Evolutionary conservation across 2,888 invertebrate genomes (phyloP).

Genomic region (Anorthoa munda): DNA sequence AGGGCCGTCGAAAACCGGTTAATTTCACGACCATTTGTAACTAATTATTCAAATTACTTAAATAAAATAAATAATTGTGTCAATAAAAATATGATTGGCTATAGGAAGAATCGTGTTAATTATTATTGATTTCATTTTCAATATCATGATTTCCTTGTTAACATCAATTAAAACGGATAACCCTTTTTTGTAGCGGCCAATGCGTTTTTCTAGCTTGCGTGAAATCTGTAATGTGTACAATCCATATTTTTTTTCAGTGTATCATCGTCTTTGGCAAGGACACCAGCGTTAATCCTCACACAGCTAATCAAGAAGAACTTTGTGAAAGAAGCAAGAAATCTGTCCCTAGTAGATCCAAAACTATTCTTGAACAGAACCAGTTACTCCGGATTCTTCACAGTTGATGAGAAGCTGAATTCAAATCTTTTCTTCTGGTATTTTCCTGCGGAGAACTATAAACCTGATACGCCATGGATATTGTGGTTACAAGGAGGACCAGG

Average conservation of each 20-base stretch:
- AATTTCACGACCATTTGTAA: constrained; percentile 24
- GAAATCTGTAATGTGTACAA: constrained; percentile 41
- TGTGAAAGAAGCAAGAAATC: constrained; percentile 74
- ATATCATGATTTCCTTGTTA: constrained; percentile 1
- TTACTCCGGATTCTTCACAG: constrained; percentile 91
- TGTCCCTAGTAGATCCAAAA: constrained; percentile 75
- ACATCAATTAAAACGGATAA: background rate
- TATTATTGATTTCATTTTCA: constrained; percentile 19
- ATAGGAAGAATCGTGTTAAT: constrained; percentile 10
- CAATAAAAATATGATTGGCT: constrained; percentile 51
- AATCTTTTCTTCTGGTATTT: constrained; percentile 97
- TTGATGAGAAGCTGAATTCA: constrained; percentile 93
- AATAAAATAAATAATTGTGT: constrained; percentile 26
- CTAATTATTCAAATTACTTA: constrained; percentile 28
- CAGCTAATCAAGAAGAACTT: constrained; percentile 76
- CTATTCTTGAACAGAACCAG: constrained; percentile 83
- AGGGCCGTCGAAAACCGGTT: constrained; percentile 35
- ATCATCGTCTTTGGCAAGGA: constrained; percentile 55
- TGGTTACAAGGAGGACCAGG: constrained; percentile 98
- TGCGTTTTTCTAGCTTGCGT: constrained; percentile 1
- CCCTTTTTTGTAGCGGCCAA: background rate
- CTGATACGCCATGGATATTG: constrained; percentile 92
- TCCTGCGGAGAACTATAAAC: constrained; percentile 86
- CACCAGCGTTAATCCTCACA: constrained; percentile 79
- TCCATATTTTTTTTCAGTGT: constrained; percentile 66